These are phyloP conservation scores for Melanchra persicariae DNA, from an alignment of 2,888 invertebrate species.

Conservation along the genomic window DNA sequence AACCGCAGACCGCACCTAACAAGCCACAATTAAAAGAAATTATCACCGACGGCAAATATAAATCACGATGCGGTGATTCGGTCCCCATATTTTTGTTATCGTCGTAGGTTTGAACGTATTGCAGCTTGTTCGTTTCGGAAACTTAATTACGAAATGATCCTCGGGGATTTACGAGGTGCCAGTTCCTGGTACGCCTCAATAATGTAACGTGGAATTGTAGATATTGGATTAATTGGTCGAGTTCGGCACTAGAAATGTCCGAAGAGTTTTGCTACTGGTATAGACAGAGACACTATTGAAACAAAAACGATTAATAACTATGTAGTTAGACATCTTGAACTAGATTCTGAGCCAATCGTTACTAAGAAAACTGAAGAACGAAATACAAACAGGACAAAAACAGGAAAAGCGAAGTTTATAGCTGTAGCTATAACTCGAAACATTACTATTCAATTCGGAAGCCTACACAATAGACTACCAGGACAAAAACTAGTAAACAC, in stretches of 20 bases:
- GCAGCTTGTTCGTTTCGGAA: conserved; percentile 57
- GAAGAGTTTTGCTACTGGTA: not conserved
- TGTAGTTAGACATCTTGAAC: not conserved
- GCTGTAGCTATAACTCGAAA: not conserved
- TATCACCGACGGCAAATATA: conserved; percentile 56
- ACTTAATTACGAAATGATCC: conserved; percentile 70
- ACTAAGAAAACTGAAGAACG: not conserved
- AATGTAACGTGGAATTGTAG: conserved; percentile 58
- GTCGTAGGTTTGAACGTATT: conserved; percentile 48
- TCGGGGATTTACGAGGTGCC: conserved; percentile 63
- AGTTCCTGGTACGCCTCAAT: conserved; percentile 58
- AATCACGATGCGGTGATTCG: conserved; percentile 59
- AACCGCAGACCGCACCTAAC: conserved; percentile 60
- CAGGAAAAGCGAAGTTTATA: conserved; percentile 8
- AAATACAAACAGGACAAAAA: conserved; percentile 15
- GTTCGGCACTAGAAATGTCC: conserved; percentile 8
- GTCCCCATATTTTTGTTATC: conserved; percentile 65
- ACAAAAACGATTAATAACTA: not conserved
- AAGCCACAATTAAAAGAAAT: conserved; percentile 65
- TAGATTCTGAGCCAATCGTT: not conserved
- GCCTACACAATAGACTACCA: conserved; percentile 20
- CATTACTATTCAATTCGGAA: conserved; percentile 34
- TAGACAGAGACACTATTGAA: not conserved
- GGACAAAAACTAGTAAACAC: conserved; percentile 26
- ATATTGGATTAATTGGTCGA: conserved; percentile 52